These are phyloP conservation scores for Cryptocephalus moraei DNA, from an alignment of 2,888 invertebrate genomes.

Conservation along the genomic window DNA sequence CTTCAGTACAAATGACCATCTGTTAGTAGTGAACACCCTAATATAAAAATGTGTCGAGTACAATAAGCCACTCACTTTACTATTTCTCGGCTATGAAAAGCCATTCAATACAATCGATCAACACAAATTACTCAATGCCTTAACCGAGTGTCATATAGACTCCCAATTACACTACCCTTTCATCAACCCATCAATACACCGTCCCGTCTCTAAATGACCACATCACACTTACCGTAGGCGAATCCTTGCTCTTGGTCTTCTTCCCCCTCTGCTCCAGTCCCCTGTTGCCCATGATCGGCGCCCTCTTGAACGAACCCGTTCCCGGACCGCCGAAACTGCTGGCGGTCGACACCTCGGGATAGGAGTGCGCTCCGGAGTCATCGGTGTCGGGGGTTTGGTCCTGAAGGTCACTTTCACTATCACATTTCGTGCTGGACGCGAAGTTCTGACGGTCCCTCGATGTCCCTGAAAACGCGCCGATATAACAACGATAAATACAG, in stretches of 20 bases:
- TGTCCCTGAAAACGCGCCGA: conserved; percentile 28
- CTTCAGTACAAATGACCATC: too few relatives aligned
- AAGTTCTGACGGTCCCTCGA: conserved; percentile 40
- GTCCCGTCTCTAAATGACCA: too few relatives aligned
- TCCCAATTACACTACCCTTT: too few relatives aligned
- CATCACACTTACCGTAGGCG: conserved; percentile 25
- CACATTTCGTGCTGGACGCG: conserved; percentile 40
- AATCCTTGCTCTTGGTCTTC: conserved; percentile 43
- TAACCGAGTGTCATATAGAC: too few relatives aligned
- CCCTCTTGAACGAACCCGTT: conserved; percentile 46
- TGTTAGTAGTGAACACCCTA: too few relatives aligned
- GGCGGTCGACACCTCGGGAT: conserved; percentile 39
- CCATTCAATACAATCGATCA: too few relatives aligned
- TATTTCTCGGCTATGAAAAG: too few relatives aligned
- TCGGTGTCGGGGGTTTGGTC: conserved; percentile 68
- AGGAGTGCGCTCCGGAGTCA: conserved; percentile 50
- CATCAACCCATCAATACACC: too few relatives aligned
- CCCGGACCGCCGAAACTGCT: conserved; percentile 32
- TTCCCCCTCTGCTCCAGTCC: conserved; percentile 52
- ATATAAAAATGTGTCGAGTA: too few relatives aligned
- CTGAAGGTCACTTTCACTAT: conserved; percentile 60
- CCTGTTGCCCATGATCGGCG: conserved; percentile 50
- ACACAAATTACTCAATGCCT: too few relatives aligned
- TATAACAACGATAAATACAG: background rate
- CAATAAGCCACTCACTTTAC: too few relatives aligned